phyloP scores from a whole-genome alignment of 2,888 invertebrate genomes.

The Amphipoea oculea region DNA sequence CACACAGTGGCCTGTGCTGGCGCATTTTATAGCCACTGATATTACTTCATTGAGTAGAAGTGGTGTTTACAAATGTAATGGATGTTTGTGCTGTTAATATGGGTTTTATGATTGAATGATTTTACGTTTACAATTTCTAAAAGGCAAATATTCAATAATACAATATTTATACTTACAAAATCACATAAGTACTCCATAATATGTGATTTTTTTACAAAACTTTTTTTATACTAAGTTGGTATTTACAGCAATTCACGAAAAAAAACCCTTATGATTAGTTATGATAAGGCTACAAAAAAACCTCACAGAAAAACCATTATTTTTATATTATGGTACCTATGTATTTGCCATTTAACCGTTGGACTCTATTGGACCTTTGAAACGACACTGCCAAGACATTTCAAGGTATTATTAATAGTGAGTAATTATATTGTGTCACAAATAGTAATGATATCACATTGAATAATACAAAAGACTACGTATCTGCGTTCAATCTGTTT shows the following conservation, averaged over 20 bases:
- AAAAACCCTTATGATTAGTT: background rate
- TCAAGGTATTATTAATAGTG: conserved; percentile 34
- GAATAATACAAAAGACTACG: conserved; percentile 16
- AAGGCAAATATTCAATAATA: background rate
- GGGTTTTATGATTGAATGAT: background rate
- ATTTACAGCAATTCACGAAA: background rate
- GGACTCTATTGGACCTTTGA: background rate
- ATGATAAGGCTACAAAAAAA: background rate
- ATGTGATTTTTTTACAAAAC: background rate
- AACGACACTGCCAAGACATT: conserved; percentile 1
- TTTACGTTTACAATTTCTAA: background rate
- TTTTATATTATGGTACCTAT: background rate
- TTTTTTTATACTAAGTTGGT: no score
- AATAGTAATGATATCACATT: conserved; percentile 36
- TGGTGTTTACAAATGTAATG: conserved; percentile 20
- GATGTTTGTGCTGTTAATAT: conserved; percentile 18
- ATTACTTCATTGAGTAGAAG: conserved; percentile 35
- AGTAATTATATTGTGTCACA: background rate
- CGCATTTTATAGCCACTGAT: conserved; percentile 17
- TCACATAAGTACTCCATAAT: background rate
- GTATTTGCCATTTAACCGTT: conserved; percentile 7
- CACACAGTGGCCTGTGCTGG: conserved; percentile 17
- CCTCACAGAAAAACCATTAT: background rate
- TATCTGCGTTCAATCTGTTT: conserved; percentile 29
- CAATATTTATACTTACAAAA: background rate